Conservation (phyloP, 2,797 vertebrate genomes). For the Erpetoichthys calabaricus region DNA sequence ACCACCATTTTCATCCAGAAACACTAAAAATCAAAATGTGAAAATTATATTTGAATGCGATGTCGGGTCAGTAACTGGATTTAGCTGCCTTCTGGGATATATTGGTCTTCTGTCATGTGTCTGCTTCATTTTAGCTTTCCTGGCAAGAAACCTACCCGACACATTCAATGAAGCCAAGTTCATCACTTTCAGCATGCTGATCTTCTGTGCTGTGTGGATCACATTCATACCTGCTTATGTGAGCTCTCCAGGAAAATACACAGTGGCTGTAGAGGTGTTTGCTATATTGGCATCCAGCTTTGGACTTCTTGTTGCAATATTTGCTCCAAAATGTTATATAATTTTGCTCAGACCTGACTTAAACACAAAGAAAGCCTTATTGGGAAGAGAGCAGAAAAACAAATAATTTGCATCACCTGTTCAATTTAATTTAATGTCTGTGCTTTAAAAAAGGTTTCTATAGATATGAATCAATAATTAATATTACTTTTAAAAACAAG, state of each 20-base stretch:
- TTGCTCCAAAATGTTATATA: constrained; percentile 47
- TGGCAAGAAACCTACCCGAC: constrained; percentile 44
- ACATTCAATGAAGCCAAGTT: constrained; percentile 52
- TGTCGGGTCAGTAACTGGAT: constrained; percentile 39
- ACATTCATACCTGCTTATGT: constrained; percentile 51
- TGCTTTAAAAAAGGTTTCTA: too few relatives aligned
- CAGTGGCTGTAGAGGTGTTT: constrained; percentile 48
- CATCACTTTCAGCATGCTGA: constrained; percentile 46
- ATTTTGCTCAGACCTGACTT: constrained; percentile 41
- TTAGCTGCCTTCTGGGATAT: constrained; percentile 49
- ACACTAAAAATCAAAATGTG: constrained; percentile 29
- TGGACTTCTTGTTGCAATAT: constrained; percentile 47
- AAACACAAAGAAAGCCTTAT: constrained; percentile 36
- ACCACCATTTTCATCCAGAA: constrained; percentile 34
- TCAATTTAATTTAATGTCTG: too few relatives aligned
- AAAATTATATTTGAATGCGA: constrained; percentile 41
- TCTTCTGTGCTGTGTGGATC: constrained; percentile 55
- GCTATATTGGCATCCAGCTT: constrained; percentile 48
- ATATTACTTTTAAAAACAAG: too few relatives aligned
- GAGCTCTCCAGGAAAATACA: constrained; percentile 48
- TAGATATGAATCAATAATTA: too few relatives aligned
- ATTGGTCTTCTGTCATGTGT: constrained; percentile 42
- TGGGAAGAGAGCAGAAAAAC: constrained; percentile 7
- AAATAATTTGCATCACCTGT: too few relatives aligned
- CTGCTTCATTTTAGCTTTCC: constrained; percentile 44